Evolutionary conservation across 2,113 vertebrate species (phyloP), one percentile per base, ranked within the genome.

Genomic region (Poicephalus meyeri): DNA sequence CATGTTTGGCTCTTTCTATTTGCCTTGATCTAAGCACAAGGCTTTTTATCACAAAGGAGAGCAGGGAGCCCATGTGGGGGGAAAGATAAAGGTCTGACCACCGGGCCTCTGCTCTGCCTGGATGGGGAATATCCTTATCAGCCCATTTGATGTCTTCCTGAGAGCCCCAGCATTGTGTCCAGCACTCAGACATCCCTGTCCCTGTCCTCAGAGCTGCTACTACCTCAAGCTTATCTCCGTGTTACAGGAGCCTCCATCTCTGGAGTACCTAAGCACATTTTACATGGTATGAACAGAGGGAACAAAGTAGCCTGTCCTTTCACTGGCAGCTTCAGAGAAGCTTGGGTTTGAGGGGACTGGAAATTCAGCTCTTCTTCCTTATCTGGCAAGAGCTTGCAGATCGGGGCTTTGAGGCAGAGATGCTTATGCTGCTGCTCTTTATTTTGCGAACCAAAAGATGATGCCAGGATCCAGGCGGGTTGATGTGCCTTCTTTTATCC

Each of bases 221-320:
- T 87, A 77, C 84, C 78, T 87, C 17, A 4, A 80, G 81, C 91
- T 96, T 96, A 97, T 96, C 96, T 96, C 66, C 69, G 86, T 82
- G 74, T 81, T 70, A 95, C 95, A 97, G 95, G 53, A 96, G 58
- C 58, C 52, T 77, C 94, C 93, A 93, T 91, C 91, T 93, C 93
- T 35, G 7, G 87, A 82, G 89, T 61, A 52, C 66, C 87, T 85
- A 95, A 95, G 81, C 78, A 35, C 89, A 82, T 95, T 96, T 95
- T 95, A 70, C 89, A 94, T 86, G 96, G 78, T 87, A 93, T 86
- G 84, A 86, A 73, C 73, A 84, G 70, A 88, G 87, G 85, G 94
- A 94, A 94, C 80, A 95, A 95, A 96, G 91, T 94, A 61, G 61
- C 24, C 70, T 1, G 0, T 80, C 81, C 46, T 93, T 76, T 91